phyloP scores from a whole-genome alignment of 2,797 vertebrate species.

The Poeciliopsis turneri region DNA sequence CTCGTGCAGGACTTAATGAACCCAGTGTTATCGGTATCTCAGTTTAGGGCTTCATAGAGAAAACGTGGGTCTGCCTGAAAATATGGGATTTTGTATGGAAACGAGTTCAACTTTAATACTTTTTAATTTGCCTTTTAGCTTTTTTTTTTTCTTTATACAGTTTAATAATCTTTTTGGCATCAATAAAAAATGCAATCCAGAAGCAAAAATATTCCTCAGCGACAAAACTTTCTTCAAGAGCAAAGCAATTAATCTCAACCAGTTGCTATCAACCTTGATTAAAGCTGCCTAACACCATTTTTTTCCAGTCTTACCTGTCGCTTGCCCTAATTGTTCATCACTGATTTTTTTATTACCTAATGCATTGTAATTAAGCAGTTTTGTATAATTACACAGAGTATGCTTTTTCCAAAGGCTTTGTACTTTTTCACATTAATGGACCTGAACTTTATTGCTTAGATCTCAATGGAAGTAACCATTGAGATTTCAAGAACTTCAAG shows the following conservation, averaged over 20 bases:
- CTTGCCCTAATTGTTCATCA: not conserved
- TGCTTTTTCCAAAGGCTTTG: not conserved
- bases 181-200: not conserved
- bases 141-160: not conserved
- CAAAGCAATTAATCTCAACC: not conserved
- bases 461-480: not conserved
- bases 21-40: constrained; percentile 29
- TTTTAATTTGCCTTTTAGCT: constrained; percentile 16
- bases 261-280: not conserved
- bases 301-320: not conserved
- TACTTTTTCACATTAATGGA: not conserved
- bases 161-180: not conserved
- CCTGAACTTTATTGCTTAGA: not conserved
- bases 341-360: not conserved
- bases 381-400: not conserved
- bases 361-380: not conserved
- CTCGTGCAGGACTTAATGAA: constrained; percentile 36
- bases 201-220: not conserved
- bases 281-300: not conserved
- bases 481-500: no score
- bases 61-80: constrained; percentile 18
- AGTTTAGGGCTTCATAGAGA: constrained; percentile 3
- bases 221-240: not conserved
- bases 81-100: not conserved
- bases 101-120: not conserved